A percentile compares a stretch with the other conserved stretches of the same genome.
Conservation (phyloP, 2,113 vertebrate genomes). For the Chaetodon trifascialis region DNA sequence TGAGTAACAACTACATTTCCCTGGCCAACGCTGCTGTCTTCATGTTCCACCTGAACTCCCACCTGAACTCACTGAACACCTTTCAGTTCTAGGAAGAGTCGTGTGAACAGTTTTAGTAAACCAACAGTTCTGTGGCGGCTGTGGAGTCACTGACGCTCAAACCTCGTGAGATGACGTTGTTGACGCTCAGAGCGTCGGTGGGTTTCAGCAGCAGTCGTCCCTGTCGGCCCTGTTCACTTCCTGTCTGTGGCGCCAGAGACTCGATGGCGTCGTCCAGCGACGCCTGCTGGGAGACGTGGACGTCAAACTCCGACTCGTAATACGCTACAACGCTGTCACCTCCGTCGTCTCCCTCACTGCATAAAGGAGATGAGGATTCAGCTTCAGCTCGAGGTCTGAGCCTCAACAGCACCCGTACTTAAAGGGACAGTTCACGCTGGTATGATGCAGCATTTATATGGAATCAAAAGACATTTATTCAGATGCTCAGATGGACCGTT, state of each 20-base stretch:
- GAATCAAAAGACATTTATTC: no score
- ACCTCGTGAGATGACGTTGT: constrained; percentile 73
- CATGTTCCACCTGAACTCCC: no score
- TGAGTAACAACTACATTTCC: no score
- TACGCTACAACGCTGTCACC: constrained; percentile 72
- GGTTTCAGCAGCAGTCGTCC: constrained; percentile 27
- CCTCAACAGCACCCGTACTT: not conserved
- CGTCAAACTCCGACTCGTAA: constrained; percentile 82
- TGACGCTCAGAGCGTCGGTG: constrained; percentile 50
- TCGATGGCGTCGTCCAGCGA: constrained; percentile 70
- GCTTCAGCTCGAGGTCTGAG: not conserved
- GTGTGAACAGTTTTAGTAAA: no score
- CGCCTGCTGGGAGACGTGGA: constrained; percentile 58
- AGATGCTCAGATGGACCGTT: no score
- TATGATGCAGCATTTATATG: no score
- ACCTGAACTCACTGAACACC: no score
- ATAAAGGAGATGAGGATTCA: not conserved
- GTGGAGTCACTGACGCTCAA: not conserved
- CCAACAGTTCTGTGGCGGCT: no score
- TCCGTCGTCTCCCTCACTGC: constrained; percentile 56
- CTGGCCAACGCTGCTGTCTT: no score
- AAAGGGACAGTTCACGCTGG: no score
- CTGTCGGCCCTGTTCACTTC: not conserved
- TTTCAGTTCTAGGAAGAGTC: no score
- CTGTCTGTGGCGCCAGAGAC: constrained; percentile 12